Evolutionary conservation across 1,140 invertebrate species (phyloP).

Genomic region (Nomia melanderi): DNA sequence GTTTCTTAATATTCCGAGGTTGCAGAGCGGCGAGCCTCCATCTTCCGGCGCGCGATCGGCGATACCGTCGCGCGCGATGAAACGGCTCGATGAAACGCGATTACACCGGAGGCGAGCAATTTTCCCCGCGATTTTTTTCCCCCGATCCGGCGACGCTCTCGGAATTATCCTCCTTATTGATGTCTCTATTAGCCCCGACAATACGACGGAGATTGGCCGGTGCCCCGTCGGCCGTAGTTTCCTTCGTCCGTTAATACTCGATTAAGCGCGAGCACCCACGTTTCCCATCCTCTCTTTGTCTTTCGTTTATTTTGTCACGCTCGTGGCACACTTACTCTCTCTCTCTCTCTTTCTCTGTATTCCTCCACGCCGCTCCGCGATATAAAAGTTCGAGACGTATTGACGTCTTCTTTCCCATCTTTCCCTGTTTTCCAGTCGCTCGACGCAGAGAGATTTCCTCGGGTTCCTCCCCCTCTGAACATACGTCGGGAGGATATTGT

Average conservation of each 20-base stretch:
- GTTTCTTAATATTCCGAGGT: too few relatives aligned
- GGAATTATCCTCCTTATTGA: constrained; percentile 31
- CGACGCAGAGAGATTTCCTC: neutral
- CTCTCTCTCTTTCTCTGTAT: too few relatives aligned
- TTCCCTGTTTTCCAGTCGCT: neutral
- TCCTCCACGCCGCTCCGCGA: too few relatives aligned
- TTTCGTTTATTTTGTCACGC: constrained; percentile 27
- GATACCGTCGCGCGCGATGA: constrained; percentile 3
- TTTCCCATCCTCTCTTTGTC: neutral
- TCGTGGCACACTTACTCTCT: constrained; percentile 20
- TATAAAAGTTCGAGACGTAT: neutral
- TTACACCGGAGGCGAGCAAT: neutral
- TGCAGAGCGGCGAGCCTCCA: neutral
- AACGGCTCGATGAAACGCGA: neutral
- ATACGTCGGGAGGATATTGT: constrained; percentile 13
- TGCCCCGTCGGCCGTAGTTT: neutral
- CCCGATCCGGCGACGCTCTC: neutral
- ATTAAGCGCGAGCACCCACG: constrained; percentile 41
- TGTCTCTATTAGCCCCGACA: constrained; percentile 36
- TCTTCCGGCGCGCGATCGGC: neutral
- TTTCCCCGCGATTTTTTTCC: constrained; percentile 22
- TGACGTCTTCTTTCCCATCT: too few relatives aligned
- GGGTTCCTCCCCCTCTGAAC: neutral
- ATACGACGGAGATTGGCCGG: constrained; percentile 12
- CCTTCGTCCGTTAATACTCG: constrained; percentile 33